Evolutionary conservation across 2,888 invertebrate genomes (phyloP).

Genomic region (Ophion ellenae): DNA sequence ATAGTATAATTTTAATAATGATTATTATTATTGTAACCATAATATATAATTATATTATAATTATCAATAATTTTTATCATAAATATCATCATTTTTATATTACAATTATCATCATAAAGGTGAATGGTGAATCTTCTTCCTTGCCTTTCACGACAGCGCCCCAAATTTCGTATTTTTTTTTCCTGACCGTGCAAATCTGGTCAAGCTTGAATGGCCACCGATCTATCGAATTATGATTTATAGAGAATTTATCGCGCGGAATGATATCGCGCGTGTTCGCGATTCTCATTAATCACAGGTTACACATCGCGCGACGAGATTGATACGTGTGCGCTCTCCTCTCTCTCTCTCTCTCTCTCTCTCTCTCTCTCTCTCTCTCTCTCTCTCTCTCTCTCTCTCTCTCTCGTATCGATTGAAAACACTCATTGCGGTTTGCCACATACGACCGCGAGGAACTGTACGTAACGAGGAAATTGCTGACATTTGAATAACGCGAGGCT

Average conservation of each 20-base stretch:
- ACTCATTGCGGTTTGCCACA: slow-evolving; percentile 17
- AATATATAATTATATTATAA: no score
- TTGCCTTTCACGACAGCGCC: not conserved
- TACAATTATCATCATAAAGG: not conserved
- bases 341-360: not conserved
- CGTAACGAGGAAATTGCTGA: slow-evolving; percentile 25
- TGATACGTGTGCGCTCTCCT: not conserved
- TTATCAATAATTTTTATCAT: no score
- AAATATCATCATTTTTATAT: not conserved
- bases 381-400: no score
- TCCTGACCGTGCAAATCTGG: not conserved
- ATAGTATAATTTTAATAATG: no score
- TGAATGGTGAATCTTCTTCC: not conserved
- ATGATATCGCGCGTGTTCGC: slow-evolving; percentile 1
- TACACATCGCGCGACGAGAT: not conserved
- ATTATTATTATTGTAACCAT: no score
- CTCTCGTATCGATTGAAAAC: slow-evolving; percentile 36
- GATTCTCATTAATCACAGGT: slow-evolving; percentile 27
- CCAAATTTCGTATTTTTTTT: not conserved
- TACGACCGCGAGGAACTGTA: not conserved
- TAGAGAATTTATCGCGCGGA: not conserved
- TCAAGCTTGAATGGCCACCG: not conserved
- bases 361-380: no score
- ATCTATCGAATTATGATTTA: not conserved
- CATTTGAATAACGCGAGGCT: slow-evolving; percentile 23